Base-by-base conservation (phyloP, 2,888 invertebrate species). In the Epinotia demarniana region DNA sequence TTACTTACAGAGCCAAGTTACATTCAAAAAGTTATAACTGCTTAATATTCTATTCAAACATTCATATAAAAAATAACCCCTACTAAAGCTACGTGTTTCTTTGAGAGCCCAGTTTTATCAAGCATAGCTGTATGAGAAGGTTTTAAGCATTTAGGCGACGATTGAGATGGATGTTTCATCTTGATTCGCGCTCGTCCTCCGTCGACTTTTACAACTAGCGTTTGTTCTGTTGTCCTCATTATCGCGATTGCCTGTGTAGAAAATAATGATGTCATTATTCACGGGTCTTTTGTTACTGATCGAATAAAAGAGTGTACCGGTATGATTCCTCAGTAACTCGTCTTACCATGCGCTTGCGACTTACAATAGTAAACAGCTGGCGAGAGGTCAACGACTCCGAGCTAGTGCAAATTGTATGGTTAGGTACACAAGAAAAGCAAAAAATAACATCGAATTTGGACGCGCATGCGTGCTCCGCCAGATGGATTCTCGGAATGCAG, bases 351-450 rank as follows among this genome's bases (percentile, higher is more conserved):
- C 87, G 87, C 86, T 88, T 86, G 87, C 86, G 87, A 84, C 83
- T 86, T 82, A 89, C 89, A 91, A 91, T 92, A 91, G 89, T 84
- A 85, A 92, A 92, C 93, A 94, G 93, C 93, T 93, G 93, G 89
- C 86, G 84, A 85, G 86, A 89, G 93, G 92, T 93, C 92, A 90
- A 86, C 83, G 93, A 92, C 92, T 86, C 86, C 84, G 83, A 81
- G 86, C 88, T 90, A 90, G 90, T 91, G 93, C 93, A 91, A 93
- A 93, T 92, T 93, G 90, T 91, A 90, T 87, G 89, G 88, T 88
- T 88, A n/a, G n/a, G n/a, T n/a, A 92, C 89, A 92, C 89, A 86
- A 82, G 84, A 86, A 87, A 87, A 87, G 90, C 88, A 90, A 92
- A 92, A 90, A 92, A 89, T 67, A 67, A 66, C 84, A 85, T 85